A percentile compares a stretch with the other conserved stretches of the same genome.
These are phyloP conservation scores for Cynopterus brachyotis DNA, from an alignment of 2,113 vertebrate genomes.

Conservation along the genomic window DNA sequence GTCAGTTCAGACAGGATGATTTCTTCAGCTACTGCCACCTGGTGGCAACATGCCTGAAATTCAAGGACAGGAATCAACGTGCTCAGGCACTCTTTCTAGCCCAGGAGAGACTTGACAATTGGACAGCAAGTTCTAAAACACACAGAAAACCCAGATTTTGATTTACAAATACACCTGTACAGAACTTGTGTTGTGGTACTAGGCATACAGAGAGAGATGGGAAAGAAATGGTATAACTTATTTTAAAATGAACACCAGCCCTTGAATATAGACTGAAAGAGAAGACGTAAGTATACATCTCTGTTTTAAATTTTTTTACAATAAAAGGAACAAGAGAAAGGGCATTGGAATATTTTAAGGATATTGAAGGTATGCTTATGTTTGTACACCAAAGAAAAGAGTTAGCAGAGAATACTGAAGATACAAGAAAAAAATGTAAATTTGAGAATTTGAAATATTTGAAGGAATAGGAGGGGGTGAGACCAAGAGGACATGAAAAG, in stretches of 20 bases:
- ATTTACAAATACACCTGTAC: neutral
- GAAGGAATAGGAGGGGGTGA: neutral
- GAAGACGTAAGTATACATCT: neutral
- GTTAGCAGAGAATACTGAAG: neutral
- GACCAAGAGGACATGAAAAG: neutral
- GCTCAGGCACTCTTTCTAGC: neutral
- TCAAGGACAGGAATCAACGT: neutral
- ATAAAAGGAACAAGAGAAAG: neutral
- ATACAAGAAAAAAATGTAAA: neutral
- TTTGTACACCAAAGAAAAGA: neutral
- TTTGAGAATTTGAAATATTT: neutral
- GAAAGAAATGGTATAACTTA: neutral
- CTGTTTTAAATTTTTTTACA: neutral
- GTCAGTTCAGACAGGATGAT: neutral
- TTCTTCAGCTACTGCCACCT: constrained; percentile 52
- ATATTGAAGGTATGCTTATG: neutral
- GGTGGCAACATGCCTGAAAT: constrained; percentile 22
- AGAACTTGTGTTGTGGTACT: neutral
- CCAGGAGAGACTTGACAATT: neutral
- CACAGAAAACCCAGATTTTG: neutral
- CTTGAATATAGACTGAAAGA: neutral
- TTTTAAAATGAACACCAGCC: neutral
- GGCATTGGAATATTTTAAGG: neutral
- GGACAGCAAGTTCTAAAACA: neutral
- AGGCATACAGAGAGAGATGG: neutral